Conservation (phyloP, 2,888 invertebrate genomes). For the Troides aeacus region DNA sequence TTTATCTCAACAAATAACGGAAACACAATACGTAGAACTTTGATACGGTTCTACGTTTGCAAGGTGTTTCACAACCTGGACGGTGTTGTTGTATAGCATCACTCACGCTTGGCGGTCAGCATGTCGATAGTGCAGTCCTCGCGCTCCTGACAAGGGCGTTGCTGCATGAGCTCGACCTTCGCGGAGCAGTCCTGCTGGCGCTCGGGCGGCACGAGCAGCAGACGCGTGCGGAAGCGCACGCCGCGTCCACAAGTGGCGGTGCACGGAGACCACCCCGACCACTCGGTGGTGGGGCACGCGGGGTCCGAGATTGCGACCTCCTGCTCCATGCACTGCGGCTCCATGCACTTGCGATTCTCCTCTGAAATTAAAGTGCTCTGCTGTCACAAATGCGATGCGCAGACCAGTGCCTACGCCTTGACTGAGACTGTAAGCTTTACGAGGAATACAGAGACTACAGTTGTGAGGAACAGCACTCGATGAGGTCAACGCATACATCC, state of each 20-base stretch:
- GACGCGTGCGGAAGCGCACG: constrained; percentile 84
- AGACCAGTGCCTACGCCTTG: too few species aligned
- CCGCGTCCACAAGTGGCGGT: constrained; percentile 93
- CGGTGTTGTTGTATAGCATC: neutral
- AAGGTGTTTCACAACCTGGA: too few species aligned
- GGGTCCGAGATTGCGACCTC: constrained; percentile 77
- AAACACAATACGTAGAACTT: too few species aligned
- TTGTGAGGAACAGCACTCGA: too few species aligned
- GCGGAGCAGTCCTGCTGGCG: constrained; percentile 83
- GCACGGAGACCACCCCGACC: constrained; percentile 97
- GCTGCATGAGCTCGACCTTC: constrained; percentile 87
- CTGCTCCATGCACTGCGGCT: constrained; percentile 81
- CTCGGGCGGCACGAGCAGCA: constrained; percentile 83
- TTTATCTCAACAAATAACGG: too few species aligned
- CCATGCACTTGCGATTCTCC: constrained; percentile 90
- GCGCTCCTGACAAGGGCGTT: constrained; percentile 84
- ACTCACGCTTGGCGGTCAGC: constrained; percentile 87
- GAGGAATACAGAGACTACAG: too few species aligned
- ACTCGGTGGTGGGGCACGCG: constrained; percentile 88
- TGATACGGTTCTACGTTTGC: too few species aligned
- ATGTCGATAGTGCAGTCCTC: constrained; percentile 86
- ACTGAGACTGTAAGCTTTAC: too few species aligned
- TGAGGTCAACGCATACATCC: too few species aligned
- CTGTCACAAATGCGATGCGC: too few species aligned
- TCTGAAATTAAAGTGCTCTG: constrained; percentile 56